A percentile compares a stretch with the other conserved stretches of the same genome.
Conservation (phyloP, 64 coral and sea anemone genomes). For the Stylophora pistillata region DNA sequence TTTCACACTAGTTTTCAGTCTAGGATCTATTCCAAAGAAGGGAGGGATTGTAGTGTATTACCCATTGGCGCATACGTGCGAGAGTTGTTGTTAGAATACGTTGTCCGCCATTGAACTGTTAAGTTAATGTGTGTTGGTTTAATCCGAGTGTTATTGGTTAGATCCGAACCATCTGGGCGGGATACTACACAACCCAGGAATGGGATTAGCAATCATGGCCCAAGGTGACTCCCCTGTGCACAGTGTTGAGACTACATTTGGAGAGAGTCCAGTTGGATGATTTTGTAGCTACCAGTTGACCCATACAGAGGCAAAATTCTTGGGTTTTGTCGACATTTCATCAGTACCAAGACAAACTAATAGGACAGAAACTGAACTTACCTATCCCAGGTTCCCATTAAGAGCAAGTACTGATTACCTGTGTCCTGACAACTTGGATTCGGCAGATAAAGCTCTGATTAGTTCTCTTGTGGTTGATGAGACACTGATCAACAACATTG, state of each 20-base stretch:
- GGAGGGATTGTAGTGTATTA: too few relatives aligned
- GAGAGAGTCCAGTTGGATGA: slow-evolving; percentile 46
- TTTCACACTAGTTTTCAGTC: too few relatives aligned
- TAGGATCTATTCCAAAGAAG: too few relatives aligned
- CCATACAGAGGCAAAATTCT: slow-evolving; percentile 64
- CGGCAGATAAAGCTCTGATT: slow-evolving; percentile 47
- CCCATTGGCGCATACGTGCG: too few relatives aligned
- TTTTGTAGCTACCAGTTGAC: slow-evolving; percentile 53
- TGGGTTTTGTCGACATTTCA: slow-evolving; percentile 35
- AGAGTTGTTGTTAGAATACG: too few relatives aligned
- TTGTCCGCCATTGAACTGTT: too few relatives aligned
- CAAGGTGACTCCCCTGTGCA: slow-evolving; percentile 33
- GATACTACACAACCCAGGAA: too few relatives aligned
- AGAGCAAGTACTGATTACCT: slow-evolving; percentile 21
- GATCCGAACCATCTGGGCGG: too few relatives aligned
- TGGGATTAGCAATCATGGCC: slow-evolving; percentile 61
- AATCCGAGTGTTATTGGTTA: too few relatives aligned
- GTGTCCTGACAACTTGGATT: slow-evolving; percentile 32
- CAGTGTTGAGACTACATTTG: slow-evolving; percentile 51
- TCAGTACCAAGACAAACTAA: slow-evolving; percentile 37
- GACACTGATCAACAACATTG: slow-evolving; percentile 52
- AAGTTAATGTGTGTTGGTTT: too few relatives aligned
- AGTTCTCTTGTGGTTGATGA: slow-evolving; percentile 61
- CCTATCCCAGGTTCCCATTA: slow-evolving; percentile 68
- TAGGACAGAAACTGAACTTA: slow-evolving; percentile 1